These are phyloP conservation scores for Brienomyrus longianalis DNA, from an alignment of 2,113 vertebrate species.

Conservation along the genomic window DNA sequence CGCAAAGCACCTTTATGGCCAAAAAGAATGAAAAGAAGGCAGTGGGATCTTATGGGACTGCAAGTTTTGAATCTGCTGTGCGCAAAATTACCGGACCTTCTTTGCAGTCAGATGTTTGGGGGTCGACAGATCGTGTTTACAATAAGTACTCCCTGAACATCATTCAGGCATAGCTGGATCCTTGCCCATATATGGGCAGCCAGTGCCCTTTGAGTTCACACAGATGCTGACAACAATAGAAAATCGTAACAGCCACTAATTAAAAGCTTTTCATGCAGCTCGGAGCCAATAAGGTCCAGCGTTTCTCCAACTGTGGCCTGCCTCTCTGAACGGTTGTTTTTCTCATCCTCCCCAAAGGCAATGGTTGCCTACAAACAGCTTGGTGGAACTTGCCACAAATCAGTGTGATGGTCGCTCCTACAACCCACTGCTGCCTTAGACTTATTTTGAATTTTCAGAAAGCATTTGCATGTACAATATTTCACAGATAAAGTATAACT, in stretches of 20 bases:
- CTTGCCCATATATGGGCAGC: background rate
- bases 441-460: background rate
- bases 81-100: constrained; percentile 23
- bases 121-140: constrained; percentile 44
- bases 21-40: constrained; percentile 33
- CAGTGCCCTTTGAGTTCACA: background rate
- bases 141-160: constrained; percentile 48
- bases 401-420: background rate
- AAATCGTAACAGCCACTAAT: background rate
- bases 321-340: background rate
- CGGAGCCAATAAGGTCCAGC: background rate
- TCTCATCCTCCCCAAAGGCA: background rate
- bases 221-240: background rate
- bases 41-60: constrained; percentile 42
- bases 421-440: background rate
- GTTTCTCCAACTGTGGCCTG: background rate
- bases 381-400: background rate
- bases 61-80: constrained; percentile 46
- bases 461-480: background rate
- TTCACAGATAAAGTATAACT: background rate
- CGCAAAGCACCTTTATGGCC: background rate
- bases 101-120: constrained; percentile 29
- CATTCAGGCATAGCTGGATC: constrained; percentile 45
- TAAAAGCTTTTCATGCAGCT: constrained; percentile 7
- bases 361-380: background rate